A percentile compares a stretch with the other conserved stretches of the same genome.
phyloP scores from a whole-genome alignment of 2,113 vertebrate genomes.

The Oryzias melastigma region DNA sequence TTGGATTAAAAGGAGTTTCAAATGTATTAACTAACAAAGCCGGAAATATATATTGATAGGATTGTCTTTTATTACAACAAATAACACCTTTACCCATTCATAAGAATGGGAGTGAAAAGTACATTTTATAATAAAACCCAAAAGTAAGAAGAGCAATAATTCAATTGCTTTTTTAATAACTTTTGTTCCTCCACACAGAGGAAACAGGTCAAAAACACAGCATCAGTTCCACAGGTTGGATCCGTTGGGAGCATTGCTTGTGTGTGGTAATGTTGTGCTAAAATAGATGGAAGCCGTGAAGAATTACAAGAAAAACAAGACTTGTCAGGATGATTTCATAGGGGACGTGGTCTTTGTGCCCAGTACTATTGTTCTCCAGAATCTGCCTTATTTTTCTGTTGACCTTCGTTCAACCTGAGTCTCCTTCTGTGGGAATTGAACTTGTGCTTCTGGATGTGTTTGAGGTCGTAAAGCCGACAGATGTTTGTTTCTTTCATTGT shows the following conservation, averaged over 20 bases:
- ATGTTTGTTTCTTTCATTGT: constrained; percentile 39
- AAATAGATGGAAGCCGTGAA: neutral
- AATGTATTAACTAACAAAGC: too few species aligned
- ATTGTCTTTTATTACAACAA: too few species aligned
- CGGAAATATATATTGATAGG: too few species aligned
- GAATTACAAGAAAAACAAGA: neutral
- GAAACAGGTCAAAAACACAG: constrained; percentile 3
- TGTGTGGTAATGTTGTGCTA: neutral
- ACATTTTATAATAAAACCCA: too few species aligned
- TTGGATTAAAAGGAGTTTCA: too few species aligned
- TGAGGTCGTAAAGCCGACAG: constrained; percentile 33
- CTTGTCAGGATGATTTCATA: neutral
- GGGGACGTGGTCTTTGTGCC: neutral
- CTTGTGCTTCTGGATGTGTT: constrained; percentile 16
- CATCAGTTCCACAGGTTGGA: too few species aligned
- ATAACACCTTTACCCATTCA: too few species aligned
- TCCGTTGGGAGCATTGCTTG: neutral
- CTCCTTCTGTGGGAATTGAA: constrained; percentile 11
- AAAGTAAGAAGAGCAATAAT: neutral
- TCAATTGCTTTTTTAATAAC: neutral
- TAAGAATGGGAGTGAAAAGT: too few species aligned
- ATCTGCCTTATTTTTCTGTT: neutral
- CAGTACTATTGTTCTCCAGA: neutral
- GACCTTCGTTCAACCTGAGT: neutral
- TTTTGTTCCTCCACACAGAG: neutral